Evolutionary conservation across 2,888 invertebrate genomes (phyloP), one percentile per base, ranked within the genome.

Genomic region (Eilema sororculum): DNA sequence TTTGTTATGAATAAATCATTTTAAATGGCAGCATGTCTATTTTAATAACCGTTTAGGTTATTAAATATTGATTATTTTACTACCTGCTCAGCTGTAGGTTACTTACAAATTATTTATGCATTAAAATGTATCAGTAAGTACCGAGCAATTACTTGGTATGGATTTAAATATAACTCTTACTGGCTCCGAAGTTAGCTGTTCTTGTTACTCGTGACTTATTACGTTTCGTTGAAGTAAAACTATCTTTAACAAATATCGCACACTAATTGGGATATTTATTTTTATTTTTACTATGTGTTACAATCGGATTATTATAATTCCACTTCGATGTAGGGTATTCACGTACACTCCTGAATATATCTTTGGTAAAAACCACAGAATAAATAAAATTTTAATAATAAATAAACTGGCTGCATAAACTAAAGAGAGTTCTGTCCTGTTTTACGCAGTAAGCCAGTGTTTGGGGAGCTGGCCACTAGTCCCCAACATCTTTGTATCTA

Each of bases 81-180:
- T 57, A 16, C 37, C n/a, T 37, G 37, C 22, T 37, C n/a, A 25
- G 37, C 22, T 37, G 62, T 41, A 24, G 58, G 25, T 41, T 60
- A 60, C 60, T 69, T 33, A 65, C 46, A 65, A 64, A 69, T 56
- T 69, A 60, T 69, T 60, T 69, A 59, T 64, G 46, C 59, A 65
- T 28, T 78, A 24, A 77, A 68, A 71, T 52, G 13, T 63, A 28
- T 25, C 65, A 66, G 65, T 61, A 64, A 66, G 65, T 61, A 65
- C 25, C 30, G 20, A 56, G 58, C 71, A 62, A 80, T 78, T 71
- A 67, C 71, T 28, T 65, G 60, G 52, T 68, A 72, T 65, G 57
- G 62, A 74, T 78, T 57, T 68, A 78, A 77, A 75, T 68, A 67
- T 72, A 62, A 65, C 28, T 20, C 67, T 70, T 61, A 68, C 60